Evolutionary conservation across 2,888 invertebrate genomes (phyloP).

Genomic region (Microlaimidae sp.): DNA sequence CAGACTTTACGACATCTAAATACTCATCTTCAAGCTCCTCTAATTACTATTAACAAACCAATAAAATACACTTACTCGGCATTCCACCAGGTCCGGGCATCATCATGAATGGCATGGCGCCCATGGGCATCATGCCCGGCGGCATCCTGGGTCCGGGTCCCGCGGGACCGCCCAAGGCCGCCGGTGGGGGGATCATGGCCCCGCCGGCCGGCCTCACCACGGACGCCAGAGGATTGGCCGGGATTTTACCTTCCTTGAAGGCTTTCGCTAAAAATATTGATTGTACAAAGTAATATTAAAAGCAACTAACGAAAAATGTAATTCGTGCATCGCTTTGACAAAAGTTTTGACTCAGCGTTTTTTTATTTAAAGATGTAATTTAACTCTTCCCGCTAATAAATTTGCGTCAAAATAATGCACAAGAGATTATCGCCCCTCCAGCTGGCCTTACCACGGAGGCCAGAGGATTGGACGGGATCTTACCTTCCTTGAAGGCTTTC

Average conservation of each 20-base stretch:
- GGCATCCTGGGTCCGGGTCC: slow-evolving; percentile 4
- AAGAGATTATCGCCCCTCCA: slow-evolving; percentile 15
- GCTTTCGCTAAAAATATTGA: slow-evolving; percentile 15
- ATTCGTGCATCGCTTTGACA: too few relatives aligned
- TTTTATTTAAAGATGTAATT: too few relatives aligned
- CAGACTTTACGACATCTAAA: too few relatives aligned
- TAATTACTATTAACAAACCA: too few relatives aligned
- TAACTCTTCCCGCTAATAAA: too few relatives aligned
- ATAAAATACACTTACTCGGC: too few relatives aligned
- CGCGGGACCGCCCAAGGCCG: background rate
- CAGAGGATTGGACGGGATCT: slow-evolving; percentile 1
- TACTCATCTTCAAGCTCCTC: too few relatives aligned
- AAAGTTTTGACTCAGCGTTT: too few relatives aligned
- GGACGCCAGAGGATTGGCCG: background rate
- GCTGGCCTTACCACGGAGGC: background rate
- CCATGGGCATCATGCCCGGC: slow-evolving; percentile 6
- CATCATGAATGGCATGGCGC: background rate
- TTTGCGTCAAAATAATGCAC: too few relatives aligned
- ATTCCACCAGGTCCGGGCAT: background rate
- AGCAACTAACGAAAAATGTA: too few relatives aligned
- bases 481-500: slow-evolving; percentile 15
- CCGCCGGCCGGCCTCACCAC: slow-evolving; percentile 9
- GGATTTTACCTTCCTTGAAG: slow-evolving; percentile 14
- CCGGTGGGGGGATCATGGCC: slow-evolving; percentile 15
- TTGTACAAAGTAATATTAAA: slow-evolving; percentile 4